Evolutionary conservation across 2,113 vertebrate species (phyloP).

Genomic region (Lamprotornis superbus): DNA sequence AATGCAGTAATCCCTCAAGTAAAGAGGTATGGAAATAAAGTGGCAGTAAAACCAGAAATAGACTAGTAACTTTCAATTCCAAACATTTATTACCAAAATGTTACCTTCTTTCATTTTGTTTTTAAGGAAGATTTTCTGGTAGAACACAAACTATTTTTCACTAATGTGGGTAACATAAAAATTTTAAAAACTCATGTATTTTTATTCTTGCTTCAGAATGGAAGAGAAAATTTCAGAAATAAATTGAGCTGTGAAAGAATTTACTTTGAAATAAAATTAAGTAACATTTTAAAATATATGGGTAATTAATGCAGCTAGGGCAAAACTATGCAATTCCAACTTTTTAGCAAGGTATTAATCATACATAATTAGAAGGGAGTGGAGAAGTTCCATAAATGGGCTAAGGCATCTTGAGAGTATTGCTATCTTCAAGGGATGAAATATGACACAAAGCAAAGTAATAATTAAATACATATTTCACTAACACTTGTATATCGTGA

Average conservation of each 20-base stretch:
- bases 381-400: neutral
- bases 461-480: constrained; percentile 52
- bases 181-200: fast-evolving
- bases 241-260: neutral
- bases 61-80: neutral
- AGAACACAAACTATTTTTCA: neutral
- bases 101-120: neutral
- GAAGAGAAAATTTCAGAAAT: neutral
- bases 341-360: constrained; percentile 33
- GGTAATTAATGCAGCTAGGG: neutral
- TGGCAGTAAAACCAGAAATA: neutral
- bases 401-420: constrained; percentile 1
- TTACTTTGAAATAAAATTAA: neutral
- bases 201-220: neutral
- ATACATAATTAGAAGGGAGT: constrained; percentile 19
- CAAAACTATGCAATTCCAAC: constrained; percentile 9
- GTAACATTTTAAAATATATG: neutral
- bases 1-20: neutral
- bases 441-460: constrained; percentile 26
- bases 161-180: neutral
- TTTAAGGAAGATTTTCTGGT: neutral
- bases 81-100: neutral
- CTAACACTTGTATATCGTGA: constrained; percentile 47
- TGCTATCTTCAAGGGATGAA: constrained; percentile 34
- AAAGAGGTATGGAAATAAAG: neutral